Base-by-base conservation (phyloP, 2,888 invertebrate species). In the Eilema caniola region DNA sequence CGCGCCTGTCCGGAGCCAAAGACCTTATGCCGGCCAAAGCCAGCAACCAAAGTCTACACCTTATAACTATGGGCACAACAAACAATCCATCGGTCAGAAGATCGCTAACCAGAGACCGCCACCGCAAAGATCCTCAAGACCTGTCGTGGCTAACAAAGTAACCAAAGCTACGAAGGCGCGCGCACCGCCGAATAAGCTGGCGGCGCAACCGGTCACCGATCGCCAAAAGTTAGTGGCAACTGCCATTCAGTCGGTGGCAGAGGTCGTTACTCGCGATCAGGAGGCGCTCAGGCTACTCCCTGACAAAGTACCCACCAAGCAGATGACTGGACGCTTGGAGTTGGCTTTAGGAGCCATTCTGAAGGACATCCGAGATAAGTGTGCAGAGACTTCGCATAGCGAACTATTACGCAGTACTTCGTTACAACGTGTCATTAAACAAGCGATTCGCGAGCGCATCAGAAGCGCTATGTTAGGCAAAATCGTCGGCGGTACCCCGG, bases 271-370 rank as follows among this genome's bases (percentile, higher is more conserved):
- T 60, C 41, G 25, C 56, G 65, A 72, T 73, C 8, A 75, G 75
- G 65, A 80, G 61, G 61, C 70, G 59, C 4, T 73, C 53, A 73
- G 88, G 74, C 78, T 90, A 71, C 81, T 78, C 62, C 78, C 87
- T 11, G 86, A 89, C 78, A 72, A 76, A 37, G 79, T 77, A 69
- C 91, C 92, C 3, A 77, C 86, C 56, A 80, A 79, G 59, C 88
- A 88, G 77, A 72, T 92, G 76, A 84, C 75, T 33, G 93, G 94
- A 56, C 90, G 94, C n/a, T 76, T 95, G 70, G 94, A 93, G 84
- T 78, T 93, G 69, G 91, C 90, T 25, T 78, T 95, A 66, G 94
- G 94, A 68, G 70, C 62, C 57, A 86, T 95, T 60, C 73, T 93
- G 69, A 93, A 92, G 83, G 85, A 90, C 37, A 79, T 93, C 53